Evolutionary conservation across 2,888 invertebrate species (phyloP).

Genomic region (Rutpela maculata): DNA sequence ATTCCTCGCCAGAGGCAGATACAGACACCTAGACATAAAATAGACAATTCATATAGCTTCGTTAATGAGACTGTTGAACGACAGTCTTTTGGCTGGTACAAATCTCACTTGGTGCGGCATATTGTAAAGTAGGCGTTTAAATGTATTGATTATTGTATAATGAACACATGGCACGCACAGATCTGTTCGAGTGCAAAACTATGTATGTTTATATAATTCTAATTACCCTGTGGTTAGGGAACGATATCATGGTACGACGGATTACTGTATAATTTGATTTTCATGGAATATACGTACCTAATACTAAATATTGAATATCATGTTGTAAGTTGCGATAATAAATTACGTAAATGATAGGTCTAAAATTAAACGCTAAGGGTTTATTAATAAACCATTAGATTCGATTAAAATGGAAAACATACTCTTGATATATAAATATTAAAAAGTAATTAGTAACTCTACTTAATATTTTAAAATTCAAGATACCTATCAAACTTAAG

Average conservation of each 20-base stretch:
- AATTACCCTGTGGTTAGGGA: neutral
- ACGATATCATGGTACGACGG: neutral
- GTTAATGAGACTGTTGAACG: neutral
- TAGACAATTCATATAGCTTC: too few species aligned
- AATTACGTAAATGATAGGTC: neutral
- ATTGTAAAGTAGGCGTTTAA: neutral
- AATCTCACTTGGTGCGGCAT: neutral
- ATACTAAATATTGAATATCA: too few species aligned
- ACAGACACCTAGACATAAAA: too few species aligned
- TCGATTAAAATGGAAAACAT: too few species aligned
- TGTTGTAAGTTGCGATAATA: neutral
- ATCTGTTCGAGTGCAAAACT: neutral
- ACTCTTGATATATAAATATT: too few species aligned
- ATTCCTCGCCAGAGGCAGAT: too few species aligned
- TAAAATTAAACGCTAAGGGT: neutral
- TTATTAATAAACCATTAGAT: neutral
- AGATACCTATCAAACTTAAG: too few species aligned
- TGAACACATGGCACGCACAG: neutral
- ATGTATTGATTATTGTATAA: neutral
- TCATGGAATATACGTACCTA: neutral
- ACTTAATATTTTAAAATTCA: too few species aligned
- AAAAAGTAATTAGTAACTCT: too few species aligned
- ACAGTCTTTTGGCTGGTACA: neutral
- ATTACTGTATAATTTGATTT: neutral
- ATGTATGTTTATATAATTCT: neutral